A percentile compares a stretch with the other conserved stretches of the same genome.
phyloP scores from a whole-genome alignment of 1,140 invertebrate genomes.

The Drosophila athabasca region DNA sequence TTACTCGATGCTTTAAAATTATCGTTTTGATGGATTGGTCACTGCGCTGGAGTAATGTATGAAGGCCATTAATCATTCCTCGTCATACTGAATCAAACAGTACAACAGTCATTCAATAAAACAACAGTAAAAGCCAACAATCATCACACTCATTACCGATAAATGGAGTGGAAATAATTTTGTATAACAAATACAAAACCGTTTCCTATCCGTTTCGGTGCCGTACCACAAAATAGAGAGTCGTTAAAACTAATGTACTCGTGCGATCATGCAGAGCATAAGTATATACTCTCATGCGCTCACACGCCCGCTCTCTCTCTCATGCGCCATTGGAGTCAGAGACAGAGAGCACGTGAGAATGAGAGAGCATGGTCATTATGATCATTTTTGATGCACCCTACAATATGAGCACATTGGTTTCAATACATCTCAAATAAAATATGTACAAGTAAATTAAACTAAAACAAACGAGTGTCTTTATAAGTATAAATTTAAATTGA shows the following conservation, averaged over 20 bases:
- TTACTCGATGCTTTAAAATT: background rate
- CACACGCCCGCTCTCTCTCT: conserved; percentile 3
- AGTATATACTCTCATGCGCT: background rate
- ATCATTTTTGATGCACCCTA: conserved; percentile 33
- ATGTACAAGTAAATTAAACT: background rate
- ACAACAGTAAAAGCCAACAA: background rate
- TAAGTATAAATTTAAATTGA: background rate
- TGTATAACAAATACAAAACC: no score
- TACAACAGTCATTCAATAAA: conserved; percentile 9
- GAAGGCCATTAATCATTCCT: background rate
- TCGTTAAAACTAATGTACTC: background rate
- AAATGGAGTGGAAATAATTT: conserved; percentile 8
- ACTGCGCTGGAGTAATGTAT: no score
- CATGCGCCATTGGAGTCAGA: background rate
- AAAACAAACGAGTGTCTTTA: background rate
- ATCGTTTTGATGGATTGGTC: background rate
- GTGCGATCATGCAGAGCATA: no score
- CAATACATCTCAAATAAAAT: background rate
- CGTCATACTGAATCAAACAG: conserved; percentile 4
- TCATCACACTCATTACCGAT: background rate
- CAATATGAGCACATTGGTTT: background rate
- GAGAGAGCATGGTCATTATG: conserved; percentile 4
- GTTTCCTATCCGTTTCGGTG: conserved; percentile 32
- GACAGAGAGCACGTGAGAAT: conserved; percentile 3
- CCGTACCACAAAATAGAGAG: conserved; percentile 2